Evolutionary conservation across 2,113 vertebrate genomes (phyloP), one percentile per base, ranked within the genome.

Genomic region (Rhea americana): DNA sequence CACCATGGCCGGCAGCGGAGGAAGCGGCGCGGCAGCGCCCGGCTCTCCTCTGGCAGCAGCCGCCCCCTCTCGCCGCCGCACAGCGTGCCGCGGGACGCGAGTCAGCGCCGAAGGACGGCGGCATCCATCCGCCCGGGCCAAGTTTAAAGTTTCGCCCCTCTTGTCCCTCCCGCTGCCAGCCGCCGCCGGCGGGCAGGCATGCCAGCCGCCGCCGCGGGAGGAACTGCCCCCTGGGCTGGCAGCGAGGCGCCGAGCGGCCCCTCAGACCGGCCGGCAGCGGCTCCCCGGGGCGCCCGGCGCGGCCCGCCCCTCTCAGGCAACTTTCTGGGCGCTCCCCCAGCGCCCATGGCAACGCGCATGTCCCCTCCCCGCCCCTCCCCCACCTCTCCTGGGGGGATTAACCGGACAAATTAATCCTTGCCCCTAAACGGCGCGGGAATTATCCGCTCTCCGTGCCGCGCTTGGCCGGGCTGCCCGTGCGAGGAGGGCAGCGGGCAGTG

Each of bases 251-350:
- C 35, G 11, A 19, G 87, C 22, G 15, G 48, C 28, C 53, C 18
- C 11, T 55, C 62, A 58, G 72, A 63, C 48, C 28, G 9, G 37
- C 39, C 26, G 47, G 47, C 89, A 32, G 30, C 78, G 8, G 81
- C 53, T 35, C 30, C 62, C 13, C 13, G 7, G 13, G 17, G 45
- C 10, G 13, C 32, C 30, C 41, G 59, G 50, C 28, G 51, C 37
- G 18, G 24, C 66, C 92, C 87, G 66, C 92, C 85, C 73, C 35
- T 72, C 91, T 32, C 86, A 79, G 62, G 76, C 89, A 97, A 97
- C 97, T 98, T 98, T 98, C 92, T 87, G 93, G 89, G 77, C 24
- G 85, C 88, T 93, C 62, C 87, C 50, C 25, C 7, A 55, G 84
- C 71, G 74, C 95, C 76, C 53, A 83, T 88, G 67, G 89, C 89